Conservation (phyloP, 2,888 invertebrate genomes). For the Nezara viridula region DNA sequence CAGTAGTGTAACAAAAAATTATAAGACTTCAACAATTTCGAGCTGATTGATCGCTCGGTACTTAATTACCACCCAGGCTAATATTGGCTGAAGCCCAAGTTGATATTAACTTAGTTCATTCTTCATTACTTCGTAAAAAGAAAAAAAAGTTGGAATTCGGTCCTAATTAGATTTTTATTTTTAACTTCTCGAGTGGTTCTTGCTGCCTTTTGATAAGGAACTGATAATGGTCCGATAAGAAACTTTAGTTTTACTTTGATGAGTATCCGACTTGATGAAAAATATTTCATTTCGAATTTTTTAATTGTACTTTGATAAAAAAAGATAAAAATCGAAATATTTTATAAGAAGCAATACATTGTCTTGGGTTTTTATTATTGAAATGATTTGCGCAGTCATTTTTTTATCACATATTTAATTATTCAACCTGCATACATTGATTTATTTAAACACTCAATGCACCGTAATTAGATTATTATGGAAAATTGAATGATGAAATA, state of each 20-base stretch:
- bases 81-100: neutral
- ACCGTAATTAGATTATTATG: no score
- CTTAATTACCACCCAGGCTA: neutral
- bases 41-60: neutral
- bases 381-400: no score
- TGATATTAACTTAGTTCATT: neutral
- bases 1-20: neutral
- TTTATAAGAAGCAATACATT: no score
- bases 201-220: neutral
- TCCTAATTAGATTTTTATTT: slow-evolving; percentile 2
- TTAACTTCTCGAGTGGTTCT: slow-evolving; percentile 11
- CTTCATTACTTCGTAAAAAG: neutral
- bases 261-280: neutral
- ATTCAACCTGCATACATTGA: no score
- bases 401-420: no score
- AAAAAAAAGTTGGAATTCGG: neutral
- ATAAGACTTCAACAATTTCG: neutral
- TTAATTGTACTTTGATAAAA: neutral
- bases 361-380: no score
- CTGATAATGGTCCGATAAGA: neutral
- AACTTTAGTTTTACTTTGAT: neutral
- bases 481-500: no score
- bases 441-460: no score
- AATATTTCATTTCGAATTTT: neutral
- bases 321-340: neutral